A percentile compares a stretch with the other conserved stretches of the same genome.
These are phyloP conservation scores for Lutjanus campechanus DNA, from an alignment of 2,797 vertebrate species.

Conservation along the genomic window DNA sequence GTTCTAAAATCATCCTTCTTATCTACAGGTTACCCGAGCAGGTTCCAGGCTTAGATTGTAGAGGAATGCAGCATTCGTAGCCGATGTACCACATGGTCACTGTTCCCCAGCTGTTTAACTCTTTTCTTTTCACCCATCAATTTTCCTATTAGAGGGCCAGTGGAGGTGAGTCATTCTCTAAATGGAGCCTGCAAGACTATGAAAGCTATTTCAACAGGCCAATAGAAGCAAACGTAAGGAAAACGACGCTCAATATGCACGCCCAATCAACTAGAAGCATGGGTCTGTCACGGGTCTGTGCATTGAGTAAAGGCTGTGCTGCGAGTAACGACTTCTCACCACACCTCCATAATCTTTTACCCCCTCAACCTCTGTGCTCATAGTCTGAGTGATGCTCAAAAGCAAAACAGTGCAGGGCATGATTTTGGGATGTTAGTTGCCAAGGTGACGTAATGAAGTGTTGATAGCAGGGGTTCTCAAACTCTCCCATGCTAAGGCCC, in stretches of 20 bases:
- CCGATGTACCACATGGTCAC: conserved; percentile 50
- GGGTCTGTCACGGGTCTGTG: conserved; percentile 51
- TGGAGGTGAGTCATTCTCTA: conserved; percentile 65
- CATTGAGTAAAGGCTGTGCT: conserved; percentile 50
- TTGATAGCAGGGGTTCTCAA: background rate
- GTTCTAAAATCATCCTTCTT: conserved; percentile 36
- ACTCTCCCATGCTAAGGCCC: too few relatives aligned
- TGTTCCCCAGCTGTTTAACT: conserved; percentile 62
- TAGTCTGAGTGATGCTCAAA: conserved; percentile 40
- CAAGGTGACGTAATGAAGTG: conserved; percentile 36
- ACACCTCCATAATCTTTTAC: conserved; percentile 59
- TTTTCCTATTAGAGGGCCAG: conserved; percentile 66
- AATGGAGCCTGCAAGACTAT: conserved; percentile 68
- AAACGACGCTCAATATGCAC: conserved; percentile 60
- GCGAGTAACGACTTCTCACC: conserved; percentile 56
- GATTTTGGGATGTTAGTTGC: conserved; percentile 27
- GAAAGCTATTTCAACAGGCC: conserved; percentile 67
- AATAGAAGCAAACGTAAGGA: conserved; percentile 45
- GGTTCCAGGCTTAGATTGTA: conserved; percentile 31
- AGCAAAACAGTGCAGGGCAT: conserved; percentile 44
- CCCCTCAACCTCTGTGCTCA: conserved; percentile 8
- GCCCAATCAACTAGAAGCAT: conserved; percentile 57
- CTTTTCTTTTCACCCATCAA: conserved; percentile 60
- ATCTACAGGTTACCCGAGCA: conserved; percentile 44
- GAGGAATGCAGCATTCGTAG: conserved; percentile 43